Evolutionary conservation across 2,113 vertebrate genomes (phyloP).

Genomic region (Rostratula benghalensis): DNA sequence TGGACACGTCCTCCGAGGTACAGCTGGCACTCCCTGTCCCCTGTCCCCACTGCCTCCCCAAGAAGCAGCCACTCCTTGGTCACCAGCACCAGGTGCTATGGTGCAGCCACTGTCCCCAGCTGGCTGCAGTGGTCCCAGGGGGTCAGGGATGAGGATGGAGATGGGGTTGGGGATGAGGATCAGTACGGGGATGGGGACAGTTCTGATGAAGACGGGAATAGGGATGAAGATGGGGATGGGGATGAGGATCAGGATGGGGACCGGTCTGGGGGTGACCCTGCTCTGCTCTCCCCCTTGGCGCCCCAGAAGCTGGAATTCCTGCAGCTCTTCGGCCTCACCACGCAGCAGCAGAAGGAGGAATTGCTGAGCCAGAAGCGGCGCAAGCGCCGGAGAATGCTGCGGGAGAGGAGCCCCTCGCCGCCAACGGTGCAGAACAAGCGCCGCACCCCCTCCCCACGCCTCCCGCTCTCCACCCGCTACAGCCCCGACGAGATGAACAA

Average conservation of each 20-base stretch:
- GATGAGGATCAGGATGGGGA: rapidly evolving
- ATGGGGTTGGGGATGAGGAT: not conserved
- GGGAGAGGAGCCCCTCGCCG: slow-evolving; percentile 92
- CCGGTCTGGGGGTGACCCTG: not conserved
- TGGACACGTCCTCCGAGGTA: slow-evolving; percentile 95
- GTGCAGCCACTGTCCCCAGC: not conserved
- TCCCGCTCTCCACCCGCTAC: slow-evolving; percentile 89
- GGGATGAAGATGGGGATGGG: not conserved
- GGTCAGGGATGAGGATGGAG: not conserved
- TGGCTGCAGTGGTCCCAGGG: not conserved
- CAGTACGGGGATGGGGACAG: not conserved
- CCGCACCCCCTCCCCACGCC: slow-evolving; percentile 77
- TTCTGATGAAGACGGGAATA: not conserved
- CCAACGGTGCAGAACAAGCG: slow-evolving; percentile 85
- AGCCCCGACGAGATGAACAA: slow-evolving; percentile 96
- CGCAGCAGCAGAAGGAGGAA: slow-evolving; percentile 87
- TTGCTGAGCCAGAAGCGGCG: slow-evolving; percentile 90
- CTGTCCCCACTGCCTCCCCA: not conserved
- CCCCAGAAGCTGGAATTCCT: slow-evolving; percentile 94
- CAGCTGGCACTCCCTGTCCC: not conserved
- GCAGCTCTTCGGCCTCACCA: slow-evolving; percentile 89
- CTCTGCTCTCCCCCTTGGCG: slow-evolving; percentile 15
- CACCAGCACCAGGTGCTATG: not conserved
- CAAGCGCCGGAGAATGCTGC: slow-evolving; percentile 92
- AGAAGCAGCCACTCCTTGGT: not conserved